Base-by-base conservation (phyloP, 2,888 invertebrate genomes). In the Pandemis cinnamomeana region DNA sequence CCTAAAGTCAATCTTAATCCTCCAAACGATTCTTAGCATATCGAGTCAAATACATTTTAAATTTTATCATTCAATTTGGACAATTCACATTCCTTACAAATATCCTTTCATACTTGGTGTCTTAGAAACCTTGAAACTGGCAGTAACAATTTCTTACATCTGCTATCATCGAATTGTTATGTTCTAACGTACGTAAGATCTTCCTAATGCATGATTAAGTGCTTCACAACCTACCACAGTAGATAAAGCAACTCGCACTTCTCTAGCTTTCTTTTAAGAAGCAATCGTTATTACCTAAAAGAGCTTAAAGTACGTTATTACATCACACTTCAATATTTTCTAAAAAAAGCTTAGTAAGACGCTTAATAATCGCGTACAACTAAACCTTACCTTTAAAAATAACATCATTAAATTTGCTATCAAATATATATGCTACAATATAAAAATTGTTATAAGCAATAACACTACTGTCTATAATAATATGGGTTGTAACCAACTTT, bases 51-150 rank as follows among this genome's bases (percentile, higher is more conserved):
- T 66, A 68, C 58, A 71, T 71, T 70, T 41, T 58, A 61, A 66
- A 53, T 70, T 61, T 62, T 53, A 46, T 74, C 73, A 74, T 74
- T 74, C 71, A 73, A 75, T 78, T 80, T 85, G 86, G 87, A 89
- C 88, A 89, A 77, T 83, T 80, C 80, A 82, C 80, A 76, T 69
- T 79, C 76, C 79, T 82, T 80, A 81, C 86, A 84, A 79, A 82
- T 86, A 82, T 84, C 82, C 83, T 84, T 80, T 78, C 84, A 83
- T 78, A 83, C 82, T 80, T 91, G 91, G 91, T 91, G 91, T 91
- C 85, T 86, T 89, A 88, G 86, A 88, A 89, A 90, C 89, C 90
- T 89, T 88, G 84, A 87, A 89, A 89, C 90, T 93, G 93, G 92
- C 92, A 93, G 92, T 91, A 88, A 89, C 87, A 85, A 84, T 86